These are phyloP conservation scores for Platerodrilus igneus DNA, from an alignment of 2,888 invertebrate genomes.

Conservation along the genomic window DNA sequence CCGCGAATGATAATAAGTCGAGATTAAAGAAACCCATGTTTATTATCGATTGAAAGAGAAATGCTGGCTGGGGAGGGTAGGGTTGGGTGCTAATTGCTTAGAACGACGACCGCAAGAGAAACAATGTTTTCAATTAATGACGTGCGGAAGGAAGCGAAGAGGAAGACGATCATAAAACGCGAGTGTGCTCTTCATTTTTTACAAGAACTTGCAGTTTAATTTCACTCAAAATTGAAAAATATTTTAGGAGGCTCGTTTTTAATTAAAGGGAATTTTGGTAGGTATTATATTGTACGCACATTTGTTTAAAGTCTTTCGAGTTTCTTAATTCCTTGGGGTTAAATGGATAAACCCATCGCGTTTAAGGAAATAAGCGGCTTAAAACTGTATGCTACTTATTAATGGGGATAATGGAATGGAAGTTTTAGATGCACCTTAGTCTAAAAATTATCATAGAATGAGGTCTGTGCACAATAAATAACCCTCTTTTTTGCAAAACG, in stretches of 20 bases:
- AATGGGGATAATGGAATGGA: no score
- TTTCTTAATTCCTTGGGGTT: conserved; percentile 34
- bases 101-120: conserved; percentile 40
- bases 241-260: conserved; percentile 46
- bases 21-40: conserved; percentile 41
- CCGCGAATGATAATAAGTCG: conserved; percentile 44
- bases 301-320: conserved; percentile 27
- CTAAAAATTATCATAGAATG: no score
- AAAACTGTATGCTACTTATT: no score
- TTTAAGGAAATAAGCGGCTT: no score
- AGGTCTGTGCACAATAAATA: no score
- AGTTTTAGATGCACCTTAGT: no score
- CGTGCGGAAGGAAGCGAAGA: conserved; percentile 33
- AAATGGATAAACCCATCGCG: no score
- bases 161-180: conserved; percentile 40
- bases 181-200: conserved; percentile 39
- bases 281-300: conserved; percentile 29
- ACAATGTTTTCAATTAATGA: conserved; percentile 47
- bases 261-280: conserved; percentile 43
- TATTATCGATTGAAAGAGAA: conserved; percentile 27
- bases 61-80: no score
- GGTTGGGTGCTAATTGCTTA: conserved; percentile 36
- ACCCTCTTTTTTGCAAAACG: no score
- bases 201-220: conserved; percentile 41
- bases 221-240: conserved; percentile 46